Percentiles rank a stretch among this genome's conserved stretches.
Conservation (phyloP, 2,888 invertebrate species). For the Notodonta ziczac region DNA sequence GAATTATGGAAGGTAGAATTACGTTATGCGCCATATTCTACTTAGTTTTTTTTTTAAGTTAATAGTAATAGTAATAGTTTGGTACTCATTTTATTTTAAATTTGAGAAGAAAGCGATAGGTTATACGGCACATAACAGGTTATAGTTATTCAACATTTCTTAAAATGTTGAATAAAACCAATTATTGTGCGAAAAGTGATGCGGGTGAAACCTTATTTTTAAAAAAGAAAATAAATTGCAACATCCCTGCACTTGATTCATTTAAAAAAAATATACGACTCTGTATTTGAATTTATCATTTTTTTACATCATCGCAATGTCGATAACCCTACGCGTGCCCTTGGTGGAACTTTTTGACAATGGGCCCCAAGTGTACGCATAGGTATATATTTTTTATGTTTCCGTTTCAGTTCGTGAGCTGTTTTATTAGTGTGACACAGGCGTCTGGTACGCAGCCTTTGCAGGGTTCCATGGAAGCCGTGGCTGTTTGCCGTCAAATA, state of each 20-base stretch:
- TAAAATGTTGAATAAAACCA: no score
- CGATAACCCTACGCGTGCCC: constrained; percentile 38
- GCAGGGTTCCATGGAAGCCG: neutral
- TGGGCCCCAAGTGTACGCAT: constrained; percentile 19
- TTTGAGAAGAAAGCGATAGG: no score
- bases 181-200: no score
- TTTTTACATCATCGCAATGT: constrained; percentile 1
- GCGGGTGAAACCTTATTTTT: no score
- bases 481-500: constrained; percentile 1
- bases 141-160: no score
- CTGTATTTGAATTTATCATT: neutral
- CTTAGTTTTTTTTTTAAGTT: no score
- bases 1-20: no score
- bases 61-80: no score
- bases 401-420: constrained; percentile 41
- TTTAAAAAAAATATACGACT: neutral
- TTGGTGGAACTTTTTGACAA: constrained; percentile 40
- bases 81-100: no score
- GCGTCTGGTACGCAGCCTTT: constrained; percentile 11
- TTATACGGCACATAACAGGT: no score
- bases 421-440: constrained; percentile 38
- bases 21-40: no score
- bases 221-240: neutral
- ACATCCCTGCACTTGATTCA: neutral
- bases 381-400: constrained; percentile 37